phyloP scores from a whole-genome alignment of 2,797 vertebrate species.

The Acipenser oxyrinchus region DNA sequence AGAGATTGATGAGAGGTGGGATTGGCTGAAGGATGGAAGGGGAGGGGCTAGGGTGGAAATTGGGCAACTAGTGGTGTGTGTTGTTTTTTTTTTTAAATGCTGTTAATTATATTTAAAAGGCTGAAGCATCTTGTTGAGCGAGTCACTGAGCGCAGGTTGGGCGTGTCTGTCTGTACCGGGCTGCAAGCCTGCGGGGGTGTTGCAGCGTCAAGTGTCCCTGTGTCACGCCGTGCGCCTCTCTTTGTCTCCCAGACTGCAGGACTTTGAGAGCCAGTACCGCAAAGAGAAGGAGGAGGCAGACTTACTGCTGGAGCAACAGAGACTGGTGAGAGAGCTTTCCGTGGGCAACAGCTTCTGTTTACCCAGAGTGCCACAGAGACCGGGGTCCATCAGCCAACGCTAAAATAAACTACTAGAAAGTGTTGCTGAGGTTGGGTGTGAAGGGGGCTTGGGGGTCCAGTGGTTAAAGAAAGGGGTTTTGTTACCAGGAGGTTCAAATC shows the following conservation, averaged over 20 bases:
- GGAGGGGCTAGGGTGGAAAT: background rate
- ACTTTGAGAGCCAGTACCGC: constrained; percentile 77
- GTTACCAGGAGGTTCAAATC: too few species aligned
- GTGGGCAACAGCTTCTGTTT: too few species aligned
- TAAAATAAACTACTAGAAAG: background rate
- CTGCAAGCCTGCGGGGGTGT: background rate
- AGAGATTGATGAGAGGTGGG: background rate
- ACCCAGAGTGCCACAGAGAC: background rate
- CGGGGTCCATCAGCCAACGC: background rate
- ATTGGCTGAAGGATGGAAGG: background rate
- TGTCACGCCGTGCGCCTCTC: background rate
- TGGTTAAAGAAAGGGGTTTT: too few species aligned
- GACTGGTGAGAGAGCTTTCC: constrained; percentile 56
- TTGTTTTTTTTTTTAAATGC: background rate
- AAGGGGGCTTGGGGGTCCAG: too few species aligned
- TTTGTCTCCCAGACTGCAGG: constrained; percentile 59
- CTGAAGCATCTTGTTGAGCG: too few species aligned
- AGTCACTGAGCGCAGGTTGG: too few species aligned
- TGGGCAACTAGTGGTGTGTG: background rate
- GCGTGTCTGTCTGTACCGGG: constrained; percentile 7
- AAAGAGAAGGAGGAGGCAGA: constrained; percentile 83
- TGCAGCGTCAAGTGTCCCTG: background rate
- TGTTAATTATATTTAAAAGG: background rate
- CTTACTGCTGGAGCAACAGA: constrained; percentile 76
- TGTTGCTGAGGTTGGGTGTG: background rate